Percentiles rank a stretch among this genome's conserved stretches.
These are phyloP conservation scores for Pogonocichla stellata DNA, from an alignment of 2,113 vertebrate genomes.

Conservation along the genomic window DNA sequence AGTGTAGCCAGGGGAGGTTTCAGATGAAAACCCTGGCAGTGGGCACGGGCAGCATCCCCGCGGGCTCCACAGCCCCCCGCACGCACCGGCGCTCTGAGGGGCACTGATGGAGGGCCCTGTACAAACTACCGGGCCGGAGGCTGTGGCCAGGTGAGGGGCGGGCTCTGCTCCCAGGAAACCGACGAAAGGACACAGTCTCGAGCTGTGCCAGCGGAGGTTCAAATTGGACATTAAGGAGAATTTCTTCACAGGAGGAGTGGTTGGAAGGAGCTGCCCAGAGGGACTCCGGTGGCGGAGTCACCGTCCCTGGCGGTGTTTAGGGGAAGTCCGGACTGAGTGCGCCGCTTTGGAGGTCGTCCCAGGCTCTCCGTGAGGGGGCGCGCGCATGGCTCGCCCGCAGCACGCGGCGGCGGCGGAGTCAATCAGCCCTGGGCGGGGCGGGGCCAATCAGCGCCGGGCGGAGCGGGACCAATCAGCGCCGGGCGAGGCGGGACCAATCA, in stretches of 20 bases:
- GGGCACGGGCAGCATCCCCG: too few species aligned
- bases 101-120: too few species aligned
- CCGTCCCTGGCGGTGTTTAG: too few species aligned
- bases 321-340: fast-evolving
- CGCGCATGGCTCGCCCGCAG: background rate
- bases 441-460: background rate
- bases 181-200: too few species aligned
- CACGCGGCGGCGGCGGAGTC: background rate
- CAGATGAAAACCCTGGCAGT: fast-evolving
- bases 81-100: fast-evolving
- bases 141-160: background rate
- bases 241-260: background rate
- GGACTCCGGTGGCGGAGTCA: too few species aligned
- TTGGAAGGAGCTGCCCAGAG: background rate
- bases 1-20: too few species aligned
- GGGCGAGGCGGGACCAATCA: too few species aligned
- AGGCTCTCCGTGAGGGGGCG: background rate
- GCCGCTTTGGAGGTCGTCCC: fast-evolving
- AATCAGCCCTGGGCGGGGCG: background rate
- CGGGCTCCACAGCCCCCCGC: fast-evolving
- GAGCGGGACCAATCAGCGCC: too few species aligned
- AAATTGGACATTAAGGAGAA: too few species aligned
- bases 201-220: background rate
- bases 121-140: background rate
- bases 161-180: background rate